Evolutionary conservation across 2,797 vertebrate species (phyloP).

Genomic region (Knipowitschia caucasica): DNA sequence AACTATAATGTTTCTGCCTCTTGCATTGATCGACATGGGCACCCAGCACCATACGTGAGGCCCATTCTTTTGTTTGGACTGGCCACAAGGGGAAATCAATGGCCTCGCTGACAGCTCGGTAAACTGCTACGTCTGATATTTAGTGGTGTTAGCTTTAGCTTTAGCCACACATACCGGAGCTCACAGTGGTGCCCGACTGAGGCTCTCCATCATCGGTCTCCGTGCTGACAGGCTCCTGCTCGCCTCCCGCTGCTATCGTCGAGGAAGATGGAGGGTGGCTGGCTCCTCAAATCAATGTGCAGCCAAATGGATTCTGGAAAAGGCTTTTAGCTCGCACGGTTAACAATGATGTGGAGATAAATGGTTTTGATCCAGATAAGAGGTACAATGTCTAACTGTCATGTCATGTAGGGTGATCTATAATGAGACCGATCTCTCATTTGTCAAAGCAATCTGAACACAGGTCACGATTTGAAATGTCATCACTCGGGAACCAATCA

Average conservation of each 20-base stretch:
- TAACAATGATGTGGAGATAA: slow-evolving; percentile 34
- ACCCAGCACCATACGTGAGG: neutral
- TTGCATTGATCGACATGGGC: slow-evolving; percentile 16
- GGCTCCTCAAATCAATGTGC: slow-evolving; percentile 44
- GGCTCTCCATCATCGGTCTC: slow-evolving; percentile 32
- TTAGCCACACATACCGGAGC: slow-evolving; percentile 16
- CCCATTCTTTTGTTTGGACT: slow-evolving; percentile 31
- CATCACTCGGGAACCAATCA: too few species aligned
- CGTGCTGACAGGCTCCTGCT: slow-evolving; percentile 15
- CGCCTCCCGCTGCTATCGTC: slow-evolving; percentile 20
- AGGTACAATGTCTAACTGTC: slow-evolving; percentile 2
- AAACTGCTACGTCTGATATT: slow-evolving; percentile 41
- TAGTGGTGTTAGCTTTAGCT: slow-evolving; percentile 29
- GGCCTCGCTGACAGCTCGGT: slow-evolving; percentile 34
- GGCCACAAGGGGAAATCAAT: slow-evolving; percentile 45
- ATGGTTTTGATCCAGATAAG: slow-evolving; percentile 42
- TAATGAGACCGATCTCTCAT: neutral
- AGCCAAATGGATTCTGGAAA: slow-evolving; percentile 47
- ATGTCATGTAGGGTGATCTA: neutral
- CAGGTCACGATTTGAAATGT: too few species aligned
- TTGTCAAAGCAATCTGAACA: neutral
- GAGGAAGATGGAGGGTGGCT: slow-evolving; percentile 26
- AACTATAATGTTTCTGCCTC: slow-evolving; percentile 17
- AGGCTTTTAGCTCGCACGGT: slow-evolving; percentile 40
- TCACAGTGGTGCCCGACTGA: slow-evolving; percentile 27